A percentile compares a stretch with the other conserved stretches of the same genome.
phyloP scores from a whole-genome alignment of 2,888 invertebrate genomes.

The Poecilus cupreus region DNA sequence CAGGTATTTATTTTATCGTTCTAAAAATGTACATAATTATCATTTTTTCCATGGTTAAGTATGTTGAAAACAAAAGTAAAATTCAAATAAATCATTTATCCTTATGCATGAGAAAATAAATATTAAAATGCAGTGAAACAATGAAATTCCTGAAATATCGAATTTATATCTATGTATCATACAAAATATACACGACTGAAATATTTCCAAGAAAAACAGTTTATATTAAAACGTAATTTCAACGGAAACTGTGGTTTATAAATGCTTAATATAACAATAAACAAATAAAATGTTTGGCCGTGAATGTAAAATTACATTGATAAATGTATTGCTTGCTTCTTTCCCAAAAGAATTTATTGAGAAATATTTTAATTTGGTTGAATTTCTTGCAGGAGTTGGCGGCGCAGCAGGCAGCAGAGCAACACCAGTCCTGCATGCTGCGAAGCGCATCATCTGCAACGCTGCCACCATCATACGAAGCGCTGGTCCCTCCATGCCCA shows the following conservation, averaged over 20 bases:
- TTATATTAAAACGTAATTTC: neutral
- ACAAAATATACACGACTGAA: neutral
- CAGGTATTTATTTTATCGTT: neutral
- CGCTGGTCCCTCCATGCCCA: slow-evolving; percentile 73
- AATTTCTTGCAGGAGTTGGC: slow-evolving; percentile 75
- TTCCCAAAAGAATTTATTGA: neutral
- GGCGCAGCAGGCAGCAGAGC: slow-evolving; percentile 75
- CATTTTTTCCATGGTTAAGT: too few species aligned
- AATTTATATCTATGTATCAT: neutral
- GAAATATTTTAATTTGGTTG: neutral
- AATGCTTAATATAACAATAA: neutral
- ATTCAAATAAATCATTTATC: neutral
- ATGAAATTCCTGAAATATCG: neutral
- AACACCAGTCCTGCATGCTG: slow-evolving; percentile 74
- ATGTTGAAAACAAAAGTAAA: neutral
- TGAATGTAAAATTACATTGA: neutral
- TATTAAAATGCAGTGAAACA: neutral
- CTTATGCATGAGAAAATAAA: neutral
- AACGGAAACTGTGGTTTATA: slow-evolving; percentile 3
- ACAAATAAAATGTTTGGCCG: neutral
- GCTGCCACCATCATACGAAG: slow-evolving; percentile 79
- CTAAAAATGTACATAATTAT: neutral
- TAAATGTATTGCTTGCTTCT: slow-evolving; percentile 8
- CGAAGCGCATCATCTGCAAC: slow-evolving; percentile 77
- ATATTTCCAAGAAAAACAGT: slow-evolving; percentile 7